phyloP scores from a whole-genome alignment of 92 coral and sea anemone genomes.

The Phymanthus crucifer region DNA sequence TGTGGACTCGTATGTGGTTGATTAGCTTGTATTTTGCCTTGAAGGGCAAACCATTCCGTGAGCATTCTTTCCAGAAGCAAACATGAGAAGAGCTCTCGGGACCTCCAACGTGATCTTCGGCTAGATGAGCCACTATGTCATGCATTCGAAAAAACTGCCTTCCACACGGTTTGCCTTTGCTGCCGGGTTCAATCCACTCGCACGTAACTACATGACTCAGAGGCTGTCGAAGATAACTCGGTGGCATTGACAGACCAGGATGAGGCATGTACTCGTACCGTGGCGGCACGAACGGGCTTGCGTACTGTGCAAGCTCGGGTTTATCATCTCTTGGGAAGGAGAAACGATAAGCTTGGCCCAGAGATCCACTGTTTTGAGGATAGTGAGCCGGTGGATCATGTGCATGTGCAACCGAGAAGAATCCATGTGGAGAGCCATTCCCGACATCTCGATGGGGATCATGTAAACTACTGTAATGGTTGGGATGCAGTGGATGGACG shows the following conservation, averaged over 20 bases:
- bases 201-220: conserved; percentile 97
- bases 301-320: conserved; percentile 78
- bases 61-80: conserved; percentile 97
- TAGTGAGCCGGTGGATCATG: conserved; percentile 80
- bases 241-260: conserved; percentile 85
- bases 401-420: conserved; percentile 89
- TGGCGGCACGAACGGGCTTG: conserved; percentile 85
- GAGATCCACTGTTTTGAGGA: conserved; percentile 58
- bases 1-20: conserved; percentile 97
- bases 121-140: conserved; percentile 95
- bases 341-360: conserved; percentile 72
- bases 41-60: conserved; percentile 93
- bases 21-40: conserved; percentile 99
- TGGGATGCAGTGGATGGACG: conserved; percentile 82
- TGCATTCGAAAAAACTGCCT: conserved; percentile 99
- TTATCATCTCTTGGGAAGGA: conserved; percentile 69
- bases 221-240: conserved; percentile 90
- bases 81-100: conserved; percentile 97
- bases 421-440: conserved; percentile 89
- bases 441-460: conserved; percentile 88
- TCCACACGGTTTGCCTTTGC: conserved; percentile 98
- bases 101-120: conserved; percentile 99
- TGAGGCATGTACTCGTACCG: conserved; percentile 88
- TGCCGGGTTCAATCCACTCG: conserved; percentile 98
- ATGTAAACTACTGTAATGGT: conserved; percentile 81